Evolutionary conservation across 2,797 vertebrate genomes (phyloP), one percentile per base, ranked within the genome.

Genomic region (Coendou prehensilis): DNA sequence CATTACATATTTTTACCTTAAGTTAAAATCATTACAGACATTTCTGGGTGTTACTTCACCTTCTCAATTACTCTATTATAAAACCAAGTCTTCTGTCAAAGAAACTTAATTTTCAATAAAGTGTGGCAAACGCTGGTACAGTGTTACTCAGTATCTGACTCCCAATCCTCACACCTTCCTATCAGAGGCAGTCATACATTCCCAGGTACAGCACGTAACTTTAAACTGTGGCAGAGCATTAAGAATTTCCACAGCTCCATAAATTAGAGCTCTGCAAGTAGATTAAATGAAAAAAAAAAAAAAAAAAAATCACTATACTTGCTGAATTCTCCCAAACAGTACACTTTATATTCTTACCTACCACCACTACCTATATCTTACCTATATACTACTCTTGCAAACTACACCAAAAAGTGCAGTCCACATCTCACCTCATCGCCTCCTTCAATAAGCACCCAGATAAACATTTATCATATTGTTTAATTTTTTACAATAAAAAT

Each of bases 261-360:
- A 59, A 96, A 5, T 81, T 8, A 83, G 33, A 23, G 0, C 28
- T 85, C 41, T 80, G 15, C 17, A 93, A 89, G 56, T 18, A 76
- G 37, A 63, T 61, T 41, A 71, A 76, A 22, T 41, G 67, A 86
- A 93, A 81, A 26, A 92, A 63, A 52, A 81, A 26, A 92, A 63
- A 52, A 64, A 88, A 93, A 80, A 28, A 92, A 59, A 64, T 54
- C n/a, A 54, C 37, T 45, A 59, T 50, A 30, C 9, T 8, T 79
- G 18, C 30, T 75, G 33, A 82, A 78, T 82, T 82, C 54, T 93
- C 91, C 50, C 54, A 41, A 69, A 50, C 11, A 59, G 14, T 59
- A 64, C 45, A 59, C 41, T 30, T 37, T 52, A 18, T 26, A 30
- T 67, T 37, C 56, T 56, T 17, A 18, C 1, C 17, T 26, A 13